These are phyloP conservation scores for Helobdella robusta DNA, from an alignment of 2,888 invertebrate genomes.

Conservation along the genomic window DNA sequence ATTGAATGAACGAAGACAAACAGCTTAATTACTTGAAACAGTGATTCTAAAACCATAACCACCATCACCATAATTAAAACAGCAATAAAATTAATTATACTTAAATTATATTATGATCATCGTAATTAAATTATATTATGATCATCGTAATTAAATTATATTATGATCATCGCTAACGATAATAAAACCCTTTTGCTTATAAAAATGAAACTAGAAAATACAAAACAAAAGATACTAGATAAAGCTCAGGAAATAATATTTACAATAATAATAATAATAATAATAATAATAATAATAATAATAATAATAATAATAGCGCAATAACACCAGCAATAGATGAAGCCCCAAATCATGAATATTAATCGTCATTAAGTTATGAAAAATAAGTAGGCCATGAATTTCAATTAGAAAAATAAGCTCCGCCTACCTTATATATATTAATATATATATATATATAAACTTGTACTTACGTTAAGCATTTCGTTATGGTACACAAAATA, in stretches of 20 bases:
- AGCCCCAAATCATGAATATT: background rate
- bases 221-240: background rate
- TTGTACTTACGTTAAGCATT: constrained; percentile 27
- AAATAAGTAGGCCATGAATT: background rate
- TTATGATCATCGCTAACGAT: background rate
- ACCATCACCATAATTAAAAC: background rate
- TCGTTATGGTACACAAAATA: constrained; percentile 31
- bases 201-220: background rate
- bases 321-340: background rate
- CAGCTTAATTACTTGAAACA: background rate
- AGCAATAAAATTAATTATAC: background rate
- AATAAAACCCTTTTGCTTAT: too few species aligned
- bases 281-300: constrained; percentile 6
- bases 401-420: background rate
- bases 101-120: background rate
- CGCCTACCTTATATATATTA: background rate
- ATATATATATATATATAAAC: background rate
- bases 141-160: background rate
- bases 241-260: too few species aligned
- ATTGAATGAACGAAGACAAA: constrained; percentile 1
- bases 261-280: constrained; percentile 1
- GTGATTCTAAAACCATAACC: background rate
- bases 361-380: background rate
- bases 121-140: constrained; percentile 4
- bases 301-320: background rate